Percentiles rank a stretch among this genome's conserved stretches.
These are phyloP conservation scores for Acanthopleura granulata DNA, from an alignment of 2,888 invertebrate genomes.

Conservation along the genomic window DNA sequence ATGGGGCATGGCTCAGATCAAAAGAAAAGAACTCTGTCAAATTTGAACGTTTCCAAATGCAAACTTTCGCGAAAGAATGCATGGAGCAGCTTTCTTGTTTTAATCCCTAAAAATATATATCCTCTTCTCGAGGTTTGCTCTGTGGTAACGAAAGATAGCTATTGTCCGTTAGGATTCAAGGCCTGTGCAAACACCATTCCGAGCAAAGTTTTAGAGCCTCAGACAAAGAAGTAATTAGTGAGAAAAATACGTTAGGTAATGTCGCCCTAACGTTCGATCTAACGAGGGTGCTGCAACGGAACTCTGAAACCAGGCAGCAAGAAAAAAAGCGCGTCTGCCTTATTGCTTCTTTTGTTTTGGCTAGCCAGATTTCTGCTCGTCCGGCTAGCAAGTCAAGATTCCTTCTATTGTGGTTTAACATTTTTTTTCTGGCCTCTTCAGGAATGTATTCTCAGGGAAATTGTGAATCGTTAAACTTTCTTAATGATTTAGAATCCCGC, in stretches of 20 bases:
- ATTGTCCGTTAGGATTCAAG: not conserved
- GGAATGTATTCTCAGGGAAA: too few relatives aligned
- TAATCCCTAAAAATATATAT: conserved; percentile 18
- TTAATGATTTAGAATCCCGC: too few relatives aligned
- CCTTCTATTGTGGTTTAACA: not conserved
- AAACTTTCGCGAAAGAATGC: conserved; percentile 17
- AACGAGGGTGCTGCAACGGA: not conserved
- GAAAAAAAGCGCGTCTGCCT: not conserved
- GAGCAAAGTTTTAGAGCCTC: not conserved
- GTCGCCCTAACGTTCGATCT: conserved; percentile 9
- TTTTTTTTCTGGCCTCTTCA: too few relatives aligned
- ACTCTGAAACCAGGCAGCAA: not conserved
- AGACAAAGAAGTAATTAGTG: conserved; percentile 19
- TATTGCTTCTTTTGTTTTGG: not conserved
- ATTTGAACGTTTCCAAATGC: conserved; percentile 18
- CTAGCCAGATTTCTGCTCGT: not conserved
- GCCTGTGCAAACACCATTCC: conserved; percentile 1
- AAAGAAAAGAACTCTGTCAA: conserved; percentile 19
- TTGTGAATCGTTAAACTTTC: too few relatives aligned
- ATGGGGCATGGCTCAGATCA: conserved; percentile 12
- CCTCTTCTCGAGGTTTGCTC: not conserved
- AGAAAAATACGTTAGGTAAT: conserved; percentile 10
- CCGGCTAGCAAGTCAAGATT: not conserved
- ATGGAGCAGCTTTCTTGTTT: conserved; percentile 13
- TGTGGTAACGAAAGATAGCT: not conserved